These are phyloP conservation scores for Coreius guichenoti DNA, from an alignment of 2,797 vertebrate species.

Conservation along the genomic window DNA sequence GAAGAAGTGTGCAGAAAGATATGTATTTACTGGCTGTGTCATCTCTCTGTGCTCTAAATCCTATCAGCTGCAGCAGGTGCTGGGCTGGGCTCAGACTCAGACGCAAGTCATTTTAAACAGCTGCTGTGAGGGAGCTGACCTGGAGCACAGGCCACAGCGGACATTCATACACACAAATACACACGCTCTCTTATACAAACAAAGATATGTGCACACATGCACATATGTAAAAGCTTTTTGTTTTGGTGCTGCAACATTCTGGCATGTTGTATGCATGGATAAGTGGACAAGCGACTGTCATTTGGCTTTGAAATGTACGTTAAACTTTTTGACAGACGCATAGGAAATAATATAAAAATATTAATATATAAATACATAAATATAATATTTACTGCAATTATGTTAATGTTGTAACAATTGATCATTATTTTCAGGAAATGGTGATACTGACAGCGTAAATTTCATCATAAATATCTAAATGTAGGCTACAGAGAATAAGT, in stretches of 20 bases:
- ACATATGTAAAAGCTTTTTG: conserved; percentile 32
- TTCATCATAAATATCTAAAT: background rate
- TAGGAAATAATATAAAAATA: background rate
- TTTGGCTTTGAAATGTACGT: background rate
- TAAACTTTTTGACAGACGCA: background rate
- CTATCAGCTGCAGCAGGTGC: conserved; percentile 64
- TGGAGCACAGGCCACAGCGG: conserved; percentile 20
- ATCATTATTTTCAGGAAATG: background rate
- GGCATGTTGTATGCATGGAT: background rate
- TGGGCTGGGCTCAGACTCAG: conserved; percentile 40
- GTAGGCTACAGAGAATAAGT: background rate
- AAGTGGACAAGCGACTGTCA: background rate
- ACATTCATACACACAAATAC: conserved; percentile 25
- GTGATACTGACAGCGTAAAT: background rate
- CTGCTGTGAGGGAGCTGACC: conserved; percentile 45
- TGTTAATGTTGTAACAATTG: background rate
- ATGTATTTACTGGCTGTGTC: conserved; percentile 69
- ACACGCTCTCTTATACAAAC: conserved; percentile 26
- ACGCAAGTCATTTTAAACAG: conserved; percentile 49
- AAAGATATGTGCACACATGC: conserved; percentile 22
- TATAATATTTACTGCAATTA: background rate
- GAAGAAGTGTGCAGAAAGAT: conserved; percentile 56
- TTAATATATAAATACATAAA: too few relatives aligned
- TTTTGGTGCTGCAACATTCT: conserved; percentile 19
- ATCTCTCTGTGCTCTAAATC: conserved; percentile 72